A percentile compares a stretch with the other conserved stretches of the same genome.
Evolutionary conservation across 2,113 vertebrate genomes (phyloP).

Genomic region (Vulpes vulpes): DNA sequence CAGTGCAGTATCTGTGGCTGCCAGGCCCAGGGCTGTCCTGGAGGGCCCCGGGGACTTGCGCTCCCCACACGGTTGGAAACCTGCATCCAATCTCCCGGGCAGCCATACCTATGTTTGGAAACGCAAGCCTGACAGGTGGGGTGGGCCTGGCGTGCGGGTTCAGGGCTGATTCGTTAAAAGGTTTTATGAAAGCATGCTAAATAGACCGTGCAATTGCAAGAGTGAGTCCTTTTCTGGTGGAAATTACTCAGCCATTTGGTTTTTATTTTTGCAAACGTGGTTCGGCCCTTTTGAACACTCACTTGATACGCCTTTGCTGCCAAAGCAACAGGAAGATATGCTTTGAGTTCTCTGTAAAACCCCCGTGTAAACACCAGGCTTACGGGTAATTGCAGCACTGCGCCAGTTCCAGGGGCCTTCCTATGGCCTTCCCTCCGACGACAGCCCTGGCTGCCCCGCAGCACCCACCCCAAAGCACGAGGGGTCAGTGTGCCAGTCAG

Average conservation of each 20-base stretch:
- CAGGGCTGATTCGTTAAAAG: conserved; percentile 90
- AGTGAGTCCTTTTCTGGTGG: conserved; percentile 82
- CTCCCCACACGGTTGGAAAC: background rate
- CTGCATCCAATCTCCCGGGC: conserved; percentile 28
- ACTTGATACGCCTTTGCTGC: conserved; percentile 92
- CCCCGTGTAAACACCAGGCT: conserved; percentile 93
- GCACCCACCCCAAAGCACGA: background rate
- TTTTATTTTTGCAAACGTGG: conserved; percentile 88
- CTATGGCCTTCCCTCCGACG: conserved; percentile 88
- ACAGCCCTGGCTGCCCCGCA: conserved; percentile 77
- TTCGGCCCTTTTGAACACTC: conserved; percentile 87
- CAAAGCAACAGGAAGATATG: conserved; percentile 90
- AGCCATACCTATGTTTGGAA: conserved; percentile 82
- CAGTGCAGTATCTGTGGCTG: background rate
- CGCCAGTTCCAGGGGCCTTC: conserved; percentile 88
- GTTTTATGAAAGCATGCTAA: conserved; percentile 89
- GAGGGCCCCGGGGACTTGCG: fast-evolving
- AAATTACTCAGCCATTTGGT: conserved; percentile 91
- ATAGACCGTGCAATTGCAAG: conserved; percentile 89
- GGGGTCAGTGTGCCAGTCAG: conserved; percentile 66
- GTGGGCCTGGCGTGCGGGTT: conserved; percentile 74
- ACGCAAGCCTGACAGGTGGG: conserved; percentile 81
- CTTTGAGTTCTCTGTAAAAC: conserved; percentile 93
- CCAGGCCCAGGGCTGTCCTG: background rate
- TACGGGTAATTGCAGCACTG: conserved; percentile 91